Conservation (phyloP, 2,888 invertebrate genomes). For the Dasypolia templi region DNA sequence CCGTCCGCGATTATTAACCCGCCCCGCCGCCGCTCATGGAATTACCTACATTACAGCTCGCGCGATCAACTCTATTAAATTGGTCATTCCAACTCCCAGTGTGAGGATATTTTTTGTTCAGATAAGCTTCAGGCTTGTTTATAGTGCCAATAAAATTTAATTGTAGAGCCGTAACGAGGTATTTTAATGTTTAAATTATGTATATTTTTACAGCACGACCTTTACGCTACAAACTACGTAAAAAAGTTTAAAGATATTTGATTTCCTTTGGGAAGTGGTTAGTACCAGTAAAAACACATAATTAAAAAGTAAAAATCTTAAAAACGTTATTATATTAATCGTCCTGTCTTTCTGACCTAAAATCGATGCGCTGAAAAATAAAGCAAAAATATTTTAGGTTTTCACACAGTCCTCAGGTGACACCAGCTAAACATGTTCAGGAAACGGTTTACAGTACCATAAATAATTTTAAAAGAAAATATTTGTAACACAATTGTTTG, state of each 20-base stretch:
- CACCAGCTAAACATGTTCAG: neutral
- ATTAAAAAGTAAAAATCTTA: no score
- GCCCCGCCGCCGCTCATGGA: slow-evolving; percentile 47
- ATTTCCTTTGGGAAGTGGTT: slow-evolving; percentile 41
- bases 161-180: slow-evolving; percentile 60
- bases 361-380: no score
- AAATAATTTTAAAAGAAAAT: slow-evolving; percentile 39
- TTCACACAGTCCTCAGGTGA: neutral
- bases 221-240: slow-evolving; percentile 24
- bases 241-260: neutral
- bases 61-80: slow-evolving; percentile 72
- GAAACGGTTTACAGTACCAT: slow-evolving; percentile 17
- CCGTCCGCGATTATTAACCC: slow-evolving; percentile 75
- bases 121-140: slow-evolving; percentile 64
- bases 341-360: no score
- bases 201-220: slow-evolving; percentile 36
- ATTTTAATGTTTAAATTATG: slow-evolving; percentile 61
- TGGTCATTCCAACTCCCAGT: slow-evolving; percentile 69
- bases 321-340: no score
- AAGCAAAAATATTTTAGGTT: neutral
- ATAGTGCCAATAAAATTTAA: slow-evolving; percentile 63
- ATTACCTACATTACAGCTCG: slow-evolving; percentile 62
- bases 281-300: no score
- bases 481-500: slow-evolving; percentile 56
- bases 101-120: slow-evolving; percentile 66